phyloP scores from a whole-genome alignment of 2,888 invertebrate species.

The Napeogenes inachia region DNA sequence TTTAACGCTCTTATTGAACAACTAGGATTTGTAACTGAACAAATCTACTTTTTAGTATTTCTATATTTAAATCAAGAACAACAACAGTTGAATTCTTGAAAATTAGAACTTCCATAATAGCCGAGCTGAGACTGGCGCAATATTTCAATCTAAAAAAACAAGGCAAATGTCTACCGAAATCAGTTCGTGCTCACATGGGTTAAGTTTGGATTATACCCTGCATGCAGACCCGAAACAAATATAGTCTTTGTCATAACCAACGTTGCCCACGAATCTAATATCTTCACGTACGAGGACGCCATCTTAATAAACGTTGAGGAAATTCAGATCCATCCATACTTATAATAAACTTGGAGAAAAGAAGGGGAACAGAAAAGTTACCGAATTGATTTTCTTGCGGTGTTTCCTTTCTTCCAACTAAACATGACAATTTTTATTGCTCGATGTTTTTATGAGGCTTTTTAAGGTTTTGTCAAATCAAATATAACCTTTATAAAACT shows the following conservation, averaged over 20 bases:
- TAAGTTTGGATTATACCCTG: constrained; percentile 41
- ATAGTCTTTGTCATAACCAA: constrained; percentile 27
- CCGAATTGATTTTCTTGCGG: constrained; percentile 16
- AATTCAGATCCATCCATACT: constrained; percentile 19
- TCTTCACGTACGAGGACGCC: constrained; percentile 21
- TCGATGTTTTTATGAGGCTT: too few relatives aligned
- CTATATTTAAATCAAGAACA: too few relatives aligned
- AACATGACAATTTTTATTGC: too few relatives aligned
- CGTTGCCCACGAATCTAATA: constrained; percentile 19
- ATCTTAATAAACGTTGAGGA: constrained; percentile 22
- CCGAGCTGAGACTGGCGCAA: constrained; percentile 10
- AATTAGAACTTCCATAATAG: not conserved
- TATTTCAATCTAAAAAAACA: constrained; percentile 23
- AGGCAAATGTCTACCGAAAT: constrained; percentile 23
- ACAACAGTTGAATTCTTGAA: not conserved
- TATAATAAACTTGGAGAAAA: constrained; percentile 23
- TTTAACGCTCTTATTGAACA: not conserved
- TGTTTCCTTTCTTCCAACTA: not conserved
- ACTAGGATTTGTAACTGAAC: not conserved
- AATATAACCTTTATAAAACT: too few relatives aligned
- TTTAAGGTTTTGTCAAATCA: too few relatives aligned
- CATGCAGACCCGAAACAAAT: constrained; percentile 25
- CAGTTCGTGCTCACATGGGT: constrained; percentile 31
- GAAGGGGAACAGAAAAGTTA: constrained; percentile 17
- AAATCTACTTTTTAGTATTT: not conserved